Conservation (phyloP, 2,113 vertebrate genomes). For the Aegithalos caudatus region DNA sequence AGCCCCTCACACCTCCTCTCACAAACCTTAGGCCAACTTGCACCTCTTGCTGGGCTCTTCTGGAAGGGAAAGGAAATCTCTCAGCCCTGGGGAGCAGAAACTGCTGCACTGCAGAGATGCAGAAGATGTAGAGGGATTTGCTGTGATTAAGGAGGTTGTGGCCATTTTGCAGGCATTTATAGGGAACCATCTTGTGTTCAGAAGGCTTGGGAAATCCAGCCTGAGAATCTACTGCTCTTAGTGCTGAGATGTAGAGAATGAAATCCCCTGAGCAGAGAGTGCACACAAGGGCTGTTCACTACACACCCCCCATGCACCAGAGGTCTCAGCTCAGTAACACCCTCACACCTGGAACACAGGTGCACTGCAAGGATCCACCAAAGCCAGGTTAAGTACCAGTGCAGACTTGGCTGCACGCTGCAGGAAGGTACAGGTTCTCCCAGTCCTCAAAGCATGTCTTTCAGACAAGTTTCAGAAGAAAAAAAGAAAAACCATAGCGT, state of each 20-base stretch:
- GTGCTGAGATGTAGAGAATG: background rate
- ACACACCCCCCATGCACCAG: background rate
- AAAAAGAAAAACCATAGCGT: background rate
- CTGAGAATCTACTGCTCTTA: background rate
- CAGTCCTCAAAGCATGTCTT: background rate
- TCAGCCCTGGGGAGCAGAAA: background rate
- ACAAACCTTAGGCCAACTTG: background rate
- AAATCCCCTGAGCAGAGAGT: background rate
- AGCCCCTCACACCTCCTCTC: background rate
- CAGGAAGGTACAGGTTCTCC: background rate
- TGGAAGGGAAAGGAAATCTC: background rate
- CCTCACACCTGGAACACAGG: no score
- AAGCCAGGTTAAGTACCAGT: background rate
- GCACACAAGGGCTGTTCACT: background rate
- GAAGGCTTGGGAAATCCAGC: background rate
- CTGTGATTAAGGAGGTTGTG: background rate
- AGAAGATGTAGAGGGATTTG: background rate
- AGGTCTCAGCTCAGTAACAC: background rate
- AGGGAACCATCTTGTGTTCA: background rate
- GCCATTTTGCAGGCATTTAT: background rate
- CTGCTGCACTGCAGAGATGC: background rate
- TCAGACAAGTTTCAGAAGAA: background rate
- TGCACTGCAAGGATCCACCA: background rate
- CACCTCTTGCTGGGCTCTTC: background rate
- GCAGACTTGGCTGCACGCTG: fast-evolving